Evolutionary conservation across 2,113 vertebrate species (phyloP), one percentile per base, ranked within the genome.

Genomic region (Brienomyrus brachyistius): DNA sequence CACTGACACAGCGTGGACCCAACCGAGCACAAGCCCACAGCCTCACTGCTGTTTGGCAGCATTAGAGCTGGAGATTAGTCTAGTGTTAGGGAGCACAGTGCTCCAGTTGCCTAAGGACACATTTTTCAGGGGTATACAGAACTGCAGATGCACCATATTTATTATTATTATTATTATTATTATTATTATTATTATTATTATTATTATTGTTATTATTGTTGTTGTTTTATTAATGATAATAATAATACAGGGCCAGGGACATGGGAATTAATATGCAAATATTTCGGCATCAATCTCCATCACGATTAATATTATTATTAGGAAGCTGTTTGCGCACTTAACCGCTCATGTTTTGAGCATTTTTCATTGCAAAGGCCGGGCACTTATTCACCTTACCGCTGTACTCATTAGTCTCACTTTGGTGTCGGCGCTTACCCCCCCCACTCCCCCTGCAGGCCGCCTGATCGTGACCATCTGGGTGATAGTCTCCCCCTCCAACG

Each of bases 401-500:
- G 74, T 43, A 17, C 35, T 77, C 31, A 43, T 77, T 77, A 77
- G 15, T 17, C 74, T 77, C 74, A 77, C 74, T 43, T 77, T 19
- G 74, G 23, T 62, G 31, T 45, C 70, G 19, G 48, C 52, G 21
- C 82, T 74, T 2, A 6, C n/a, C 27, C 31, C 70, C n/a, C 21
- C 8, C 40, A 19, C 21, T 0, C 17, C 66, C 74, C 51, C 7
- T n/a, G 35, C 92, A 96, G 95, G 96, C 1, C 94, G 95, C 88
- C 89, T 97, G 89, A 96, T 97, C 0, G 95, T 96, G 27, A 96
- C 96, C 7, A 96, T 97, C 90, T 96, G 96, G 96, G 96, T 97
- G 27, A 96, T 97, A 4, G 95, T 97, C 80, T 96, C 96, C 70
- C 96, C 96, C 0, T 96, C 95, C 0, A 96, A 96, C 91, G 95